Base-by-base conservation (phyloP, 92 coral and sea anemone genomes). In the Nematostella vectensis region DNA sequence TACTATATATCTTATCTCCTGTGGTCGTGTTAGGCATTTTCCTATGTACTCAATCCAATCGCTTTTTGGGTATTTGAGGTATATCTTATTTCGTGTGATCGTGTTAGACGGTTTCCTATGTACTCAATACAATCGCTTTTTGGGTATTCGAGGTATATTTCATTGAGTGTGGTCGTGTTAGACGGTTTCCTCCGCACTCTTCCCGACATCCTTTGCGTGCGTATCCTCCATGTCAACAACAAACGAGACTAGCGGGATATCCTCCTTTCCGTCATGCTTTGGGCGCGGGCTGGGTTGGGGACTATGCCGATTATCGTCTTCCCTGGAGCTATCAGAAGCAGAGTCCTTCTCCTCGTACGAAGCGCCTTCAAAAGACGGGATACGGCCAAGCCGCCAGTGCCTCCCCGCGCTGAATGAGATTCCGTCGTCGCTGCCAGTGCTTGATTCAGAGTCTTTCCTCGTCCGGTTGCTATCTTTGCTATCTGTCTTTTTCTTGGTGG, bases 151-250 rank as follows among this genome's bases (percentile, higher is more conserved):
- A n/a, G n/a, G n/a, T n/a, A n/a, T n/a, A n/a, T n/a, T n/a, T n/a
- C n/a, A n/a, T n/a, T n/a, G n/a, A n/a, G n/a, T n/a, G n/a, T n/a
- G n/a, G n/a, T n/a, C n/a, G n/a, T n/a, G n/a, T n/a, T n/a, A n/a
- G n/a, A n/a, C n/a, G n/a, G n/a, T n/a, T n/a, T n/a, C n/a, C n/a
- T n/a, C n/a, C n/a, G n/a, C n/a, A n/a, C n/a, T n/a, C n/a, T n/a
- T n/a, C n/a, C n/a, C n/a, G n/a, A n/a, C n/a, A n/a, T n/a, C n/a
- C n/a, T n/a, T n/a, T n/a, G n/a, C n/a, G n/a, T n/a, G n/a, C 9
- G 27, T 42, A 44, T 40, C 70, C 15, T 75, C 76, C 31, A 75
- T 61, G 36, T 75, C 43, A 1, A 68, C 82, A 2, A 75, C 82
- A 18, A 75, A 31, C 4, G 82, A 75, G 11, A n/a, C 70, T 20